These are phyloP conservation scores for Malurus leucopterus DNA, from an alignment of 2,797 vertebrate species.

Conservation along the genomic window DNA sequence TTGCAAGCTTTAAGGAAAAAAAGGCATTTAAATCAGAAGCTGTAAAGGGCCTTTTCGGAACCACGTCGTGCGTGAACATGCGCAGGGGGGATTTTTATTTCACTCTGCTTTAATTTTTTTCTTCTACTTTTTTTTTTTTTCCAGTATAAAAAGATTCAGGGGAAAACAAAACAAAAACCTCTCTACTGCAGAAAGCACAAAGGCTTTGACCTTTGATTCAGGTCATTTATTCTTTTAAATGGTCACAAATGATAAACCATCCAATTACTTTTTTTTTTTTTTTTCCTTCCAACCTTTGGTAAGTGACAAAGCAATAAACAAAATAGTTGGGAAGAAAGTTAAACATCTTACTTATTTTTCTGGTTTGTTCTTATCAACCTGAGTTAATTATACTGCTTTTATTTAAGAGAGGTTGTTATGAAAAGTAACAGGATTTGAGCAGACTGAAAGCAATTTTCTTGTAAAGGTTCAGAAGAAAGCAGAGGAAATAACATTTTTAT, in stretches of 20 bases:
- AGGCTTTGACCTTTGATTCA: slow-evolving; percentile 68
- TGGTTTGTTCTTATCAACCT: neutral
- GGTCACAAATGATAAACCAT: slow-evolving; percentile 62
- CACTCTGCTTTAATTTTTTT: neutral
- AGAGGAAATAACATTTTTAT: slow-evolving; percentile 53
- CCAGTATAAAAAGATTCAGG: neutral
- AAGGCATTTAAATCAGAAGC: neutral
- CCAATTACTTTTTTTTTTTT: slow-evolving; percentile 32
- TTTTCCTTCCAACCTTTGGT: neutral
- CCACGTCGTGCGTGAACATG: neutral
- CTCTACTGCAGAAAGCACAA: slow-evolving; percentile 54
- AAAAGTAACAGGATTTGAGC: slow-evolving; percentile 37
- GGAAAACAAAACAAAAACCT: slow-evolving; percentile 43
- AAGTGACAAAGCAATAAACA: slow-evolving; percentile 35
- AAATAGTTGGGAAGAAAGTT: neutral
- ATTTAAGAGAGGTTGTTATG: slow-evolving; percentile 27
- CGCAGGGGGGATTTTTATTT: neutral
- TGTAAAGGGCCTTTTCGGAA: neutral
- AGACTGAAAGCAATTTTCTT: slow-evolving; percentile 48
- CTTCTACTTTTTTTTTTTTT: neutral
- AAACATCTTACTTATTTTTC: slow-evolving; percentile 25
- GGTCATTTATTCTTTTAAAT: slow-evolving; percentile 66
- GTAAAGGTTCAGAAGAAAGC: slow-evolving; percentile 40
- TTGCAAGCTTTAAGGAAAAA: slow-evolving; percentile 48
- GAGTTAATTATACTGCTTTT: slow-evolving; percentile 6